These are phyloP conservation scores for Thumatha senex DNA, from an alignment of 2,888 invertebrate genomes.

Conservation along the genomic window DNA sequence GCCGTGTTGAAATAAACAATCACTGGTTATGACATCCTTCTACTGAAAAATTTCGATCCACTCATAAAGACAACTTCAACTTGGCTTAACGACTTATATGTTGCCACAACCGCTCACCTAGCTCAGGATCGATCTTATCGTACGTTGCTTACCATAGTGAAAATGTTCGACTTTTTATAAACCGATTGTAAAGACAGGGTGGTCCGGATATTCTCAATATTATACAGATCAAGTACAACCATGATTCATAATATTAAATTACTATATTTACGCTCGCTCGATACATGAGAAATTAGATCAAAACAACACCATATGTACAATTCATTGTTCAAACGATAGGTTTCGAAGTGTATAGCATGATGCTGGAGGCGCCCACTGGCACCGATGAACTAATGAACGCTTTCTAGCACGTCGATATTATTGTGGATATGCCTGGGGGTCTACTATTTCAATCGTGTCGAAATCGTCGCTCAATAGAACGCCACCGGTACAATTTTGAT, in stretches of 20 bases:
- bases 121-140: no score
- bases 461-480: no score
- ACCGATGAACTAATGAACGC: constrained; percentile 50
- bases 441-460: no score
- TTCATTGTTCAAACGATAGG: constrained; percentile 66
- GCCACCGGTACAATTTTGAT: no score
- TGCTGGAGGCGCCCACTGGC: constrained; percentile 52
- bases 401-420: constrained; percentile 19
- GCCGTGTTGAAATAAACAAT: no score
- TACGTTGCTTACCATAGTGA: no score
- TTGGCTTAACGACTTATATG: no score
- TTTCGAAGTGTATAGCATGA: constrained; percentile 49
- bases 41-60: no score
- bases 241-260: constrained; percentile 6
- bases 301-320: constrained; percentile 38
- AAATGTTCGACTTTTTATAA: neutral
- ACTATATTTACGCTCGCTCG: constrained; percentile 21
- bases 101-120: no score
- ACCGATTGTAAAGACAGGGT: neutral
- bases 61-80: no score
- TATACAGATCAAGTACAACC: neutral
- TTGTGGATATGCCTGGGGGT: constrained; percentile 14
- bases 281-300: constrained; percentile 41
- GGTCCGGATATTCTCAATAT: neutral
- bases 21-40: no score